Conservation (phyloP, 2,888 invertebrate genomes). For the Balanococcus diminutus region DNA sequence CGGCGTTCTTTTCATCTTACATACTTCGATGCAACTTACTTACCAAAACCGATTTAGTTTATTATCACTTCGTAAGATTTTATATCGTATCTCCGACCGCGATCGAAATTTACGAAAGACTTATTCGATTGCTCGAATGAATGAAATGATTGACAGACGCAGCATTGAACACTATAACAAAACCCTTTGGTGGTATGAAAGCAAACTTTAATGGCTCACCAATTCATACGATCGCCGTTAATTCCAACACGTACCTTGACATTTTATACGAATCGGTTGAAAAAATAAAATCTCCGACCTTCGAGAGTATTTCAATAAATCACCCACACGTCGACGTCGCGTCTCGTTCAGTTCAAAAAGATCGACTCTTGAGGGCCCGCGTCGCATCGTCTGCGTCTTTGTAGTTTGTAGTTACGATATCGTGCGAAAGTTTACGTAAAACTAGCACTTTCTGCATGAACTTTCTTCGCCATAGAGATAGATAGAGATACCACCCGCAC, state of each 20-base stretch:
- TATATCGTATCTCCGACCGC: neutral
- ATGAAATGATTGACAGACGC: conserved; percentile 14
- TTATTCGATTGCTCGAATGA: neutral
- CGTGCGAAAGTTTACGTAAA: neutral
- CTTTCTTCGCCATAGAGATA: too few species aligned
- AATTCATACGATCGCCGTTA: neutral
- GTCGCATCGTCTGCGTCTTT: too few species aligned
- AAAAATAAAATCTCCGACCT: neutral
- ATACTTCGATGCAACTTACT: neutral
- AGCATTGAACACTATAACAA: neutral
- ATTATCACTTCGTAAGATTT: neutral
- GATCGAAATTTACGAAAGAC: neutral
- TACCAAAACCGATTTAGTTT: neutral
- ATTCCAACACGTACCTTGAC: conserved; percentile 20
- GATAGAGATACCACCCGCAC: neutral
- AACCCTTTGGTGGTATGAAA: conserved; percentile 18
- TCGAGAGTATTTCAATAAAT: neutral
- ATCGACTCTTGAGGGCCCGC: neutral
- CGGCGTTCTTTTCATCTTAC: neutral
- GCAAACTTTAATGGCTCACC: neutral
- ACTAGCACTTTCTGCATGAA: neutral
- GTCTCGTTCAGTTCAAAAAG: neutral
- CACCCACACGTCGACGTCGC: neutral
- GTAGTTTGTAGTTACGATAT: too few species aligned
- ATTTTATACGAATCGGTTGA: neutral